Evolutionary conservation across 37 sponge, comb jelly and placozoan genomes (phyloP).

Genomic region (Geodia barretti): DNA sequence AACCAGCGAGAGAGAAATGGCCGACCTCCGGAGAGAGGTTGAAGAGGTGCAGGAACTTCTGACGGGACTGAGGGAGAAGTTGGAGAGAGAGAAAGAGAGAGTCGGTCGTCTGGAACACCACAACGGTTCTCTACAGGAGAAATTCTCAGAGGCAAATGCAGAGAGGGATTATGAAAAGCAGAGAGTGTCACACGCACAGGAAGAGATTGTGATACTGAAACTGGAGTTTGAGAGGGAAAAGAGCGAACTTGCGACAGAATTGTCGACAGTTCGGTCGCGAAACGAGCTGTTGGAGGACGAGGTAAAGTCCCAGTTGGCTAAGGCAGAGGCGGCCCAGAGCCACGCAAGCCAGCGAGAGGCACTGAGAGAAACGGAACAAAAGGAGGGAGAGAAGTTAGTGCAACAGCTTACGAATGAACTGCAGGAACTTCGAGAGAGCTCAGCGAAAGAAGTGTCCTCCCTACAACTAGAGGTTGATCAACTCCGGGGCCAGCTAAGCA

Average conservation of each 20-base stretch:
- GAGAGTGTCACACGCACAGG: not conserved
- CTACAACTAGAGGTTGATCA: conserved; percentile 12
- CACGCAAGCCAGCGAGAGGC: not conserved
- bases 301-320: not conserved
- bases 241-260: not conserved
- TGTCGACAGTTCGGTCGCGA: not conserved
- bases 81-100: conserved; percentile 20
- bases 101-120: conserved; percentile 9
- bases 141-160: conserved; percentile 4
- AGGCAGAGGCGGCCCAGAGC: not conserved
- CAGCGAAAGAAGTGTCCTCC: not conserved
- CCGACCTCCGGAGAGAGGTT: conserved; percentile 7
- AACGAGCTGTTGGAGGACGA: conserved; percentile 14
- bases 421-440: conserved; percentile 1
- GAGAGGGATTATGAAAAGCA: not conserved
- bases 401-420: conserved; percentile 10
- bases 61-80: conserved; percentile 17
- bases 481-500: conserved; percentile 6
- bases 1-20: conserved; percentile 18
- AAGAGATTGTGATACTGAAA: conserved; percentile 4
- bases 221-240: not conserved
- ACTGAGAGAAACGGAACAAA: conserved; percentile 7
- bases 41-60: conserved; percentile 27
- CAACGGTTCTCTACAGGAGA: not conserved
- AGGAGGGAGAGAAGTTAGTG: not conserved